These are phyloP conservation scores for Rhingia rostrata DNA, from an alignment of 2,888 invertebrate genomes.

Conservation along the genomic window DNA sequence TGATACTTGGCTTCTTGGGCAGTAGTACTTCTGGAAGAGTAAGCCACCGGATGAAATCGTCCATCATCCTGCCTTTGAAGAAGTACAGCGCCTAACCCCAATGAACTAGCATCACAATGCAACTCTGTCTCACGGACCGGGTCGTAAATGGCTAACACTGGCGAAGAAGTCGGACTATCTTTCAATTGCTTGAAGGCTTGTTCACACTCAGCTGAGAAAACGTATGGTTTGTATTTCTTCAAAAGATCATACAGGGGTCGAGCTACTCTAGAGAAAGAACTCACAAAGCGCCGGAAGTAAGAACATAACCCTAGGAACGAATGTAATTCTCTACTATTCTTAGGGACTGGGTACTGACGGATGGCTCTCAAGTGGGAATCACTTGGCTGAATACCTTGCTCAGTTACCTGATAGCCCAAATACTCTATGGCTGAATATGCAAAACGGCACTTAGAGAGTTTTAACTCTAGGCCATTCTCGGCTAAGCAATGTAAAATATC, in stretches of 20 bases:
- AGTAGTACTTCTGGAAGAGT: too few species aligned
- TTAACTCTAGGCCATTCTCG: not conserved
- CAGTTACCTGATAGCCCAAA: slow-evolving; percentile 45
- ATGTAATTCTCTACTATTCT: slow-evolving; percentile 37
- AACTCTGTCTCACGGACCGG: too few species aligned
- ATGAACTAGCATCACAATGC: too few species aligned
- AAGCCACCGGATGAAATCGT: too few species aligned
- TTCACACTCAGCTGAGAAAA: slow-evolving; percentile 5
- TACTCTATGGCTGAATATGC: slow-evolving; percentile 53
- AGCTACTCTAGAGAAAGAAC: slow-evolving; percentile 24
- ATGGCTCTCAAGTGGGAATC: slow-evolving; percentile 32
- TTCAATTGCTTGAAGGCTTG: not conserved
- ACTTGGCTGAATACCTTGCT: slow-evolving; percentile 23
- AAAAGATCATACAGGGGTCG: slow-evolving; percentile 14
- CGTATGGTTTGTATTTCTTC: not conserved
- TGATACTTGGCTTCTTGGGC: too few species aligned
- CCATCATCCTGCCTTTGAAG: too few species aligned
- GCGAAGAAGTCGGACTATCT: slow-evolving; percentile 21
- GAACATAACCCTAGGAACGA: slow-evolving; percentile 61
- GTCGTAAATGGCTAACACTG: not conserved
- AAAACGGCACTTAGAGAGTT: slow-evolving; percentile 39
- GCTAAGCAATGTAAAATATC: not conserved
- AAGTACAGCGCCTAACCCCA: too few species aligned
- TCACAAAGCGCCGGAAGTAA: slow-evolving; percentile 18
- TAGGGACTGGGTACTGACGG: slow-evolving; percentile 39